Conservation (phyloP, 2,113 vertebrate species). For the Oriolus oriolus region DNA sequence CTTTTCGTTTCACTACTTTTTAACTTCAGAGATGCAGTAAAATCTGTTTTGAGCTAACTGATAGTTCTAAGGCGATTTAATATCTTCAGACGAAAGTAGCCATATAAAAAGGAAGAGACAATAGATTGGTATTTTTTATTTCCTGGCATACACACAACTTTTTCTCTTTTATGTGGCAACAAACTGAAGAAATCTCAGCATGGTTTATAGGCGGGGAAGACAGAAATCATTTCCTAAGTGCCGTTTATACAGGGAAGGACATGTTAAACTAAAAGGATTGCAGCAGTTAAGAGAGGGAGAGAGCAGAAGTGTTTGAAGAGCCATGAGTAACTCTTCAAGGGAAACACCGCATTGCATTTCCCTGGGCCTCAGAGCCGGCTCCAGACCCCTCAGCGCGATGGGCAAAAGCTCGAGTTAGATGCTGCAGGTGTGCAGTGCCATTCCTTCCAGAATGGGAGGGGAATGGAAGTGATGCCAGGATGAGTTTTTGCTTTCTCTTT, state of each 20-base stretch:
- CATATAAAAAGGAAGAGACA: constrained; percentile 9
- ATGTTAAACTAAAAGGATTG: neutral
- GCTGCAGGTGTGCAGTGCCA: rapidly evolving
- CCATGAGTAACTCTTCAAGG: neutral
- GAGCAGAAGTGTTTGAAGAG: neutral
- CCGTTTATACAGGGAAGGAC: neutral
- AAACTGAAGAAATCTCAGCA: neutral
- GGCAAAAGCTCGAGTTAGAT: neutral
- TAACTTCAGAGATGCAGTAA: neutral
- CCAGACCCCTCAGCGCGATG: neutral
- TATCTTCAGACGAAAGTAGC: neutral
- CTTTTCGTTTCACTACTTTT: neutral
- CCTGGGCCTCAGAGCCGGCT: neutral
- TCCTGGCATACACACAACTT: neutral
- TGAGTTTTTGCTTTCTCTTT: too few species aligned
- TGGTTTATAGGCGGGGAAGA: neutral
- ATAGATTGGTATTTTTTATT: constrained; percentile 32
- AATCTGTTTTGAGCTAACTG: neutral
- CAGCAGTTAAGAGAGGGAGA: neutral
- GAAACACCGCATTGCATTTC: rapidly evolving
- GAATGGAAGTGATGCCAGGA: too few species aligned
- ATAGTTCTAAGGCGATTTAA: neutral
- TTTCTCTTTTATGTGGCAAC: neutral
- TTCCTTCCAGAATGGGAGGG: rapidly evolving
- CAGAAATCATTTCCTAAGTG: neutral